Evolutionary conservation across 2,888 invertebrate species (phyloP), one percentile per base, ranked within the genome.

Genomic region (Nemapogon koenigi): DNA sequence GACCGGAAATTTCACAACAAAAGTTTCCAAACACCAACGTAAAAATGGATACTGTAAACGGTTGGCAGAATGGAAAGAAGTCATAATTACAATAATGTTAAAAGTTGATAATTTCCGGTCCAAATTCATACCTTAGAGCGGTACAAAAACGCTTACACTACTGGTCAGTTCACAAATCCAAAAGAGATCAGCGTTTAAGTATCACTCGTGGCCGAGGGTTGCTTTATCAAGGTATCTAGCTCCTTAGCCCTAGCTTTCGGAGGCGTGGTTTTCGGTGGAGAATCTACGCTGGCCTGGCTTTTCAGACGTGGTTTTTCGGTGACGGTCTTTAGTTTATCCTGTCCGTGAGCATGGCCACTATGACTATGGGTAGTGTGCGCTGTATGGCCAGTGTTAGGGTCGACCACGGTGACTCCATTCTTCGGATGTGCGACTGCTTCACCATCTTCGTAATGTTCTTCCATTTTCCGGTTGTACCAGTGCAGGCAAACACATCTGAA

Each of bases 401-500:
- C 75, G 46, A 82, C 80, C 47, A 71, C 80, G 66, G 64, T 81
- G 47, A 63, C 81, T 49, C 63, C 64, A 46, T 65, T 62, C 52
- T 72, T 72, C 49, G 62, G 83, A 27, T 82, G 70, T 27, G 73
- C 64, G 78, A 69, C 42, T 72, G 57, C 47, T 62, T 58, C 41
- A 55, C 54, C 38, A 52, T 68, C 57, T 32, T 63, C 58, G 49
- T 72, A 63, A 39, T 73, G 70, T 39, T 70, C 71, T 3, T 69
- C 69, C 51, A 65, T 79, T 50, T 61, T 76, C 46, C 68, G 73
- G 61, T 71, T 80, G 64, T 59, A 76, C 73, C 83, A 85, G 54
- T 85, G 85, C 46, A 88, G 81, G 58, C 88, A 87, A 50, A 86
- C 72, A 53, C 87, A 86, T 53, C 88, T 82, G 64, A 13, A 33